These are phyloP conservation scores for Drosophila glabriapex DNA, from an alignment of 2,888 invertebrate genomes.

Conservation along the genomic window DNA sequence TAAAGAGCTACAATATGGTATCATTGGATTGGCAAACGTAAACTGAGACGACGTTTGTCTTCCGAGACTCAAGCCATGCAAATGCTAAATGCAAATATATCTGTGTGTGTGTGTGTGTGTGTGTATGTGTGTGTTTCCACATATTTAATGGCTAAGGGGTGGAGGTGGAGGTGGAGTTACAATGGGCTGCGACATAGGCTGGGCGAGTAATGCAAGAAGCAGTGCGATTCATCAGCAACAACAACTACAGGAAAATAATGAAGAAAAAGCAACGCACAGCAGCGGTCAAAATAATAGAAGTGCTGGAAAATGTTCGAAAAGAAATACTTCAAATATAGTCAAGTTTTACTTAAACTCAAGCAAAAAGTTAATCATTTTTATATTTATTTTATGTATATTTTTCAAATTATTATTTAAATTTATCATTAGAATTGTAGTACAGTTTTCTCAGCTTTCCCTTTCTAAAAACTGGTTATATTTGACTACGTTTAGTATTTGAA, in stretches of 20 bases:
- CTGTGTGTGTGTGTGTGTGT: background rate
- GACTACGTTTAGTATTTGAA: background rate
- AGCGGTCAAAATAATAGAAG: background rate
- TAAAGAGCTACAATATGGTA: conserved; percentile 53
- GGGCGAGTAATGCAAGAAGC: background rate
- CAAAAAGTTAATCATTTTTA: background rate
- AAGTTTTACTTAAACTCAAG: background rate
- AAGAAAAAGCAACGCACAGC: background rate
- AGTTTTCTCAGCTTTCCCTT: background rate
- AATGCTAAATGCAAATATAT: conserved; percentile 32
- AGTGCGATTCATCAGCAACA: conserved; percentile 13
- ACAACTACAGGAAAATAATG: background rate
- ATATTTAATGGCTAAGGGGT: conserved; percentile 5
- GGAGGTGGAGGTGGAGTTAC: background rate
- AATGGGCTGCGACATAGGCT: background rate
- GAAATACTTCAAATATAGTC: background rate
- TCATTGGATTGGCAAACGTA: conserved; percentile 52
- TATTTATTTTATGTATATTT: background rate
- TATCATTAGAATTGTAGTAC: background rate
- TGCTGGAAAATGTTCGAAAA: background rate
- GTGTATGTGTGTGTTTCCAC: background rate
- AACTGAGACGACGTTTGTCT: conserved; percentile 49
- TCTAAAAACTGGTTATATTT: background rate
- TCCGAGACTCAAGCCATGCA: conserved; percentile 46
- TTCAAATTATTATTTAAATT: background rate